Evolutionary conservation across 2,113 vertebrate genomes (phyloP), one percentile per base, ranked within the genome.

Genomic region (Regulus satrapa): DNA sequence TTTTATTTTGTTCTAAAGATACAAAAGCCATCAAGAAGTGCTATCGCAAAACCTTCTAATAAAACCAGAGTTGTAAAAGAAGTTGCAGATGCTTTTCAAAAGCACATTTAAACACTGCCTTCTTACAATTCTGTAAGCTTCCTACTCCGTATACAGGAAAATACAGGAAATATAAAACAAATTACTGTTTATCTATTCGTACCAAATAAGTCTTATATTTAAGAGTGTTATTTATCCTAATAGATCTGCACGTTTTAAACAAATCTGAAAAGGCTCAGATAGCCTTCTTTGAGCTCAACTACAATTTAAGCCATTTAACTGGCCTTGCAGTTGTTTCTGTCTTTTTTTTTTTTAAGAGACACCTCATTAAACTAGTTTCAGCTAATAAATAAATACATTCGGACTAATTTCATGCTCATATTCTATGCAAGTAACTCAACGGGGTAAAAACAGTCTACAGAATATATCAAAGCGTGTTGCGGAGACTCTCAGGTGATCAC

Each of bases 361-460:
- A 14, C 13, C 24, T 45, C 64, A n/a, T 38, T 40, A 58, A 83
- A 54, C 31, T 31, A 68, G 36, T 41, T 73, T 58, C 62, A 66
- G 54, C 15, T 40, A 43, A 34, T 0, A 18, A 18, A 45, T 10
- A 69, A 71, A 72, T 20, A 51, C 1, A 52, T 24, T 49, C 7
- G 3, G 41, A 19, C 9, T 26, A 76, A 56, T 34, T 76, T 48
- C 12, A 29, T 2, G 34, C 31, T 64, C 13, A 4, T 10, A 21
- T 29, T 49, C 40, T 29, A 49, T 5, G 1, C 31, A 49, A 61
- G 36, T 1, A 45, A 25, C 28, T 28, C 26, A 64, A n/a, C 0
- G 5, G n/a, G 23, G 12, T 12, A 32, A 61, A 64, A 54, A 40
- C 3, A 61, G 4, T 15, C 26, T 12, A 7, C 0, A 11, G 1